These are phyloP conservation scores for Scopus umbretta DNA, from an alignment of 2,113 vertebrate genomes.

Conservation along the genomic window DNA sequence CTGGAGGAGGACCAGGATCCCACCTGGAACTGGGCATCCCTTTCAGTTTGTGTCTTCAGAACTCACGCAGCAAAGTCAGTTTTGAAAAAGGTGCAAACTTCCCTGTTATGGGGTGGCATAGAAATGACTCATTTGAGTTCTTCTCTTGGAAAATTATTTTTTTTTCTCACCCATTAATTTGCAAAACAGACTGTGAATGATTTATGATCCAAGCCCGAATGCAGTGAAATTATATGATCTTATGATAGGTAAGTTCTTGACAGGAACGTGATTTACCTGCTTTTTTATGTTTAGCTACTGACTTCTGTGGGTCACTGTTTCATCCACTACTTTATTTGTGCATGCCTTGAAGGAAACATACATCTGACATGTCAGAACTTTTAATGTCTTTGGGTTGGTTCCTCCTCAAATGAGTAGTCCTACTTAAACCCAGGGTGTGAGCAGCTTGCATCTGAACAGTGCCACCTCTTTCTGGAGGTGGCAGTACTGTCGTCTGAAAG, in stretches of 20 bases:
- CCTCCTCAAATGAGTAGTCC: background rate
- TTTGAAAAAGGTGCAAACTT: background rate
- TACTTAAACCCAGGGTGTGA: background rate
- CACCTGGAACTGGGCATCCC: background rate
- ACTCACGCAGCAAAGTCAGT: accelerated
- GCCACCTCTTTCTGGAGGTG: background rate
- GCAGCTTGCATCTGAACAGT: too few relatives aligned
- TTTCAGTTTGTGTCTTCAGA: background rate
- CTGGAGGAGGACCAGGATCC: background rate
- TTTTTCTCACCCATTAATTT: background rate
- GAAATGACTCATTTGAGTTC: background rate
- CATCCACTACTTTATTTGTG: background rate
- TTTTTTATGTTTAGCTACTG: background rate
- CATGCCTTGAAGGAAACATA: background rate
- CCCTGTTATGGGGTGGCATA: background rate
- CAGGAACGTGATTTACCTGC: background rate
- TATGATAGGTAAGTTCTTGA: background rate
- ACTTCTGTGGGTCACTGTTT: background rate
- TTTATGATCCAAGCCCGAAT: background rate
- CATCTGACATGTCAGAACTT: accelerated
- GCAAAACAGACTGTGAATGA: background rate
- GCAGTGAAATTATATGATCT: background rate
- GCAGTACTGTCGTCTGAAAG: background rate
- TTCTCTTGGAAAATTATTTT: background rate
- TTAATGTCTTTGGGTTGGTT: background rate